These are phyloP conservation scores for Acronicta aceris DNA, from an alignment of 2,888 invertebrate species.

Conservation along the genomic window DNA sequence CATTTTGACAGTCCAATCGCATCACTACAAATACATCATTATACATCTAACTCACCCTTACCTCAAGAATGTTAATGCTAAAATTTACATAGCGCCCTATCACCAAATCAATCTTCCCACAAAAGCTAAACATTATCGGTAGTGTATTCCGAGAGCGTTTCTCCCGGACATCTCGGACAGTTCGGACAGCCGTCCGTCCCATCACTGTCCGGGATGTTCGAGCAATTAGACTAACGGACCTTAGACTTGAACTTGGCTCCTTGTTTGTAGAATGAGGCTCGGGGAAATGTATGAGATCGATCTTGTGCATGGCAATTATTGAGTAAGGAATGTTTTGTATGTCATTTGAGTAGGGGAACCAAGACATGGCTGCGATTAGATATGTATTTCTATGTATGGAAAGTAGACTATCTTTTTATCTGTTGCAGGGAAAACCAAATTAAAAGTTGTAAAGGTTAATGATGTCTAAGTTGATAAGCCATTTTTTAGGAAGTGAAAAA, in stretches of 20 bases:
- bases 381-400: conserved; percentile 1
- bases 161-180: conserved; percentile 59
- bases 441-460: no score
- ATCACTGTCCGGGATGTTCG: conserved; percentile 72
- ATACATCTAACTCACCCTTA: conserved; percentile 17
- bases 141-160: conserved; percentile 72
- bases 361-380: conserved; percentile 16
- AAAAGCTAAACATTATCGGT: conserved; percentile 67
- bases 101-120: conserved; percentile 68
- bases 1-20: no score
- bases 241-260: conserved; percentile 64
- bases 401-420: not conserved
- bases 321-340: conserved; percentile 42
- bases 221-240: conserved; percentile 82
- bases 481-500: not conserved
- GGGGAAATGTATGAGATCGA: conserved; percentile 49
- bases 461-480: no score
- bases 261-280: conserved; percentile 55
- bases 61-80: conserved; percentile 14
- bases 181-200: conserved; percentile 70
- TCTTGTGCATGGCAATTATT: conserved; percentile 59
- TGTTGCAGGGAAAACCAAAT: not conserved
- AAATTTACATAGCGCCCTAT: conserved; percentile 64
- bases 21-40: not conserved
- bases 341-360: conserved; percentile 24